Base-by-base conservation (phyloP, 2,888 invertebrate species). In the Galerucella nymphaeae region DNA sequence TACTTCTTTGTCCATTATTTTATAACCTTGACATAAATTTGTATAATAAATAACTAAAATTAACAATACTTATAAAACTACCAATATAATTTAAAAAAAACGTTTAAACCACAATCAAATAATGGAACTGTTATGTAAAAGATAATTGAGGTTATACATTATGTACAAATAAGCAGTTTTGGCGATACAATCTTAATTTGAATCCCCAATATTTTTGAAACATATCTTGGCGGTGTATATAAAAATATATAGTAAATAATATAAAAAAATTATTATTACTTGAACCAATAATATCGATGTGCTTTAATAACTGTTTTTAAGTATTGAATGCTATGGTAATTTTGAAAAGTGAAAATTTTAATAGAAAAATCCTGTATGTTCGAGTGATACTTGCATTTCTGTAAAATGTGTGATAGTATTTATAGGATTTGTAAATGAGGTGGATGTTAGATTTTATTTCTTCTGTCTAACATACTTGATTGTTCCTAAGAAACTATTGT, bases 401-500 rank as follows among this genome's bases (percentile, higher is more conserved):
- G 78, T 83, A 82, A 84, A 84, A 84, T 82, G 84, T 85, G 85
- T 85, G 85, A 85, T 85, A 85, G 83, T 85, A 85, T 81, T 84
- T 80, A 84, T 84, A 85, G 82, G 83, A 81, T 82, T 74, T 78
- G 77, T 74, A 79, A 75, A 76, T 75, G 74, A 75, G 71, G 73
- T 74, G 74, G 74, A 72, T 64, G 72, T 76, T 76, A 72, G 64
- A 76, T 75, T 70, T 73, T 77, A 71, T 77, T 72, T 76, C 5
- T 75, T 76, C 76, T 78, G 79, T 78, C 78, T 79, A 80, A 80
- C 76, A 78, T 77, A 67, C 16, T 48, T 67, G 66, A 77, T 79
- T 80, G 80, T 81, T 81, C 80, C 80, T 82, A 80, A 77, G 77
- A 72, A 67, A 62, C 59, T 74, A 72, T 79, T 80, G 73, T 73